phyloP scores from a whole-genome alignment of 2,113 vertebrate genomes.

The Cathartes aura region DNA sequence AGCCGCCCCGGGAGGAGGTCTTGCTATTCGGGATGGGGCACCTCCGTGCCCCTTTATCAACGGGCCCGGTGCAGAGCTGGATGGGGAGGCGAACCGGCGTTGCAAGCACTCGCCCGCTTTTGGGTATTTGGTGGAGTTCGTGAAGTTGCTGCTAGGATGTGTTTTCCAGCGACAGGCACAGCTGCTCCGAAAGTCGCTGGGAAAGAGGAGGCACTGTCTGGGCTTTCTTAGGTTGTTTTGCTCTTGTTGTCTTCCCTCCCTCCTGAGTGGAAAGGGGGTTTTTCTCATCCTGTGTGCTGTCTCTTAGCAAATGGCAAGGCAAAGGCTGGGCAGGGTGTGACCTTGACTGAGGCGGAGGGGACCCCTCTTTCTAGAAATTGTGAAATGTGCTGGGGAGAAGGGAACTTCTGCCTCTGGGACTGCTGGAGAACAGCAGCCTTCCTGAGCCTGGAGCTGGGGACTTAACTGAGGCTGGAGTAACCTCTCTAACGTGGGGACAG shows the following conservation, averaged over 20 bases:
- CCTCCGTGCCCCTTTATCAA: background rate
- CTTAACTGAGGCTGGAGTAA: background rate
- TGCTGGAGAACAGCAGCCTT: background rate
- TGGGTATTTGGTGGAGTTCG: background rate
- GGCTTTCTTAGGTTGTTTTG: background rate
- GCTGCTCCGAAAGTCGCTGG: background rate
- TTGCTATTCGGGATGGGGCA: background rate
- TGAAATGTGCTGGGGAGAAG: background rate
- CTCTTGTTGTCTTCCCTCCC: background rate
- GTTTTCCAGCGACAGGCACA: background rate
- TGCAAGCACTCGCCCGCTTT: background rate
- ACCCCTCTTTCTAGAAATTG: background rate
- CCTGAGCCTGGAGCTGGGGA: background rate
- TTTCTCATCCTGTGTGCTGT: background rate
- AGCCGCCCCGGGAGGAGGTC: background rate
- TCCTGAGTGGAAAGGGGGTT: background rate
- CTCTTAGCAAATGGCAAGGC: background rate
- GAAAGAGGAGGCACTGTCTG: background rate
- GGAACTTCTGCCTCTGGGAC: background rate
- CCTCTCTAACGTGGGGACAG: background rate
- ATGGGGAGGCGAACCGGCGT: background rate
- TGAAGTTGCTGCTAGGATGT: background rate
- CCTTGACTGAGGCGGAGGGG: background rate
- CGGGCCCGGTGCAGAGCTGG: background rate
- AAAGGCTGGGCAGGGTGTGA: background rate